These are phyloP conservation scores for Odontothrips loti DNA, from an alignment of 2,888 invertebrate genomes.

Conservation along the genomic window DNA sequence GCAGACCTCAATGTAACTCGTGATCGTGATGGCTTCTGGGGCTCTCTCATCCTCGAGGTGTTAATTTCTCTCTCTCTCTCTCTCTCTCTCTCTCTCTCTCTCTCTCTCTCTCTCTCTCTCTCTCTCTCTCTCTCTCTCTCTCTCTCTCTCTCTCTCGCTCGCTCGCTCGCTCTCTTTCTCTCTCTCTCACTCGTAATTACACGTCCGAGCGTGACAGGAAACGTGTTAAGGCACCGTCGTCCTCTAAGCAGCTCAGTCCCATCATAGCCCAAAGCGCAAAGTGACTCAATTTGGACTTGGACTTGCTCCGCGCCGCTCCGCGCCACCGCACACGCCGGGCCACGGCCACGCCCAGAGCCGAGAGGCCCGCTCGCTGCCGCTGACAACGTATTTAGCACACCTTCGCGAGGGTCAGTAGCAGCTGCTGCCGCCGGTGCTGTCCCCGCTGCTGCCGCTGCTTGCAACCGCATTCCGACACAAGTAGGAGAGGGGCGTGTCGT, in stretches of 20 bases:
- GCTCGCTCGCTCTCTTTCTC: background rate
- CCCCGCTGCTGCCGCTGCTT: no score
- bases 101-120: background rate
- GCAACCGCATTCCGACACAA: no score
- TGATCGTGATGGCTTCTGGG: background rate
- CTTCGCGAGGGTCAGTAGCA: no score
- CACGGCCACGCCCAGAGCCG: background rate
- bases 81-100: background rate
- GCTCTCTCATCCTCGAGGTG: background rate
- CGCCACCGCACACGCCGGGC: background rate
- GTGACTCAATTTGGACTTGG: constrained; percentile 11
- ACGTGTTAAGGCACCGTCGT: background rate
- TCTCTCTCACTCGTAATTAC: background rate
- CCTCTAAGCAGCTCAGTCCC: background rate
- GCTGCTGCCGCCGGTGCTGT: no score
- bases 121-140: background rate
- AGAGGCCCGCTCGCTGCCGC: background rate
- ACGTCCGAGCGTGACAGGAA: background rate
- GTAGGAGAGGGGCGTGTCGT: no score
- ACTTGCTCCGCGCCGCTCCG: background rate
- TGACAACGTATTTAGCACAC: constrained; percentile 4
- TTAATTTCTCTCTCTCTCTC: background rate
- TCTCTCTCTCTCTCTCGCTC: background rate
- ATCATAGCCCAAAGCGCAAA: background rate
- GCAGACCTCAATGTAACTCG: background rate